Evolutionary conservation across 2,888 invertebrate genomes (phyloP), one percentile per base, ranked within the genome.

Genomic region (Pinctada fucata): DNA sequence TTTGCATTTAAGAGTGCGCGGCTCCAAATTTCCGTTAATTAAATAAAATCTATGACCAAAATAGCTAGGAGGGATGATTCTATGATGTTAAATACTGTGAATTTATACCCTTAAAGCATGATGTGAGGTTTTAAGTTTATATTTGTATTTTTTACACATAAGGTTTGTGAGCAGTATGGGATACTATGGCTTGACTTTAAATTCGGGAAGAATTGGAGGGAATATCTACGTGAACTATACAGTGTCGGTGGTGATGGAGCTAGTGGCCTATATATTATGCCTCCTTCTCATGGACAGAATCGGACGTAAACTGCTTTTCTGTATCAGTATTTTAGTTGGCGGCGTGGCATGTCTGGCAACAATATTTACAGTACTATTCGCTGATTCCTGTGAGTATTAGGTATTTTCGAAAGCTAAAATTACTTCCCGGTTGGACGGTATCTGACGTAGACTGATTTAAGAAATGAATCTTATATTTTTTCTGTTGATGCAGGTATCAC

Each of bases 141-240:
- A 8, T 52, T 52, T 52, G 58, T 10, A 10, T 52, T 52, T 52
- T 52, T 10, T 10, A 52, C 10, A 52, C 58, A 52, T 8, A 5
- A 66, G 66, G 66, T 66, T 66, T 66, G 66, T 66, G n/a, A n/a
- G 66, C 16, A 66, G 66, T n/a, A 16, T 16, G n/a, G 66, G 66
- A n/a, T 66, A 66, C 31, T 66, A 66, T 66, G 66, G 66, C 10
- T 16, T 66, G 4, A 66, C 66, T 10, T n/a, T 66, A 5, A 66
- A 66, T 16, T n/a, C 66, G n/a, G 66, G 66, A 66, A 5, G 31
- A 66, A 66, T 66, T 16, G 66, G 66, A 5, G 66, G 66, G 4
- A 16, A 66, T 66, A 66, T 66, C 6, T 66, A 66, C 66, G n/a
- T 66, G 4, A 66, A 66, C 31, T 66, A n/a, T 66, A 16, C 31